phyloP scores from a whole-genome alignment of 2,113 vertebrate genomes.

The Prinia subflava region DNA sequence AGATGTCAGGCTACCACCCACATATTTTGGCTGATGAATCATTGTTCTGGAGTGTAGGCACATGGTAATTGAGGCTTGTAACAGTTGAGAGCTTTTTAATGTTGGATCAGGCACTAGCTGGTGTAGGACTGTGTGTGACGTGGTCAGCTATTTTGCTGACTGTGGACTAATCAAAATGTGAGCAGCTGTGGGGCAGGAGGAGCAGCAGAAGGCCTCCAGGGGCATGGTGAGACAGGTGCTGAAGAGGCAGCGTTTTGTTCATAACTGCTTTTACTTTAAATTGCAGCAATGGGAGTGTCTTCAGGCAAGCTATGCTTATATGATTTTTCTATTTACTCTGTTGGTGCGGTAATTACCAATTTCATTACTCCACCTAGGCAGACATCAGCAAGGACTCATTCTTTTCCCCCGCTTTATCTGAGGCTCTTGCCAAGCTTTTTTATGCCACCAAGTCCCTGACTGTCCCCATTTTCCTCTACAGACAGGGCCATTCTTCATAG shows the following conservation, averaged over 20 bases:
- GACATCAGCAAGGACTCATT: not conserved
- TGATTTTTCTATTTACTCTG: not conserved
- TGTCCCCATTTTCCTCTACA: not conserved
- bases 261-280: not conserved
- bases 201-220: not conserved
- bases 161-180: not conserved
- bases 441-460: not conserved
- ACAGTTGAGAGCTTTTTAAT: not conserved
- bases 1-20: not conserved
- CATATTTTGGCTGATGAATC: not conserved
- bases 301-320: not conserved
- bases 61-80: not conserved
- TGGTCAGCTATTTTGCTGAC: not conserved
- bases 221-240: not conserved
- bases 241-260: not conserved
- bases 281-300: not conserved
- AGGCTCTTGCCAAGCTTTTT: not conserved
- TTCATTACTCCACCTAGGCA: not conserved
- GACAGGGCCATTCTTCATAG: not conserved
- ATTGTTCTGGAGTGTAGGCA: not conserved
- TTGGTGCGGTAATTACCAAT: not conserved
- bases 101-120: not conserved
- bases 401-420: not conserved
- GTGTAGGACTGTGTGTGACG: not conserved
- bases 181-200: not conserved